Percentiles rank a stretch among this genome's conserved stretches.
Conservation (phyloP, 2,888 invertebrate species). For the Brassicogethes aeneus region DNA sequence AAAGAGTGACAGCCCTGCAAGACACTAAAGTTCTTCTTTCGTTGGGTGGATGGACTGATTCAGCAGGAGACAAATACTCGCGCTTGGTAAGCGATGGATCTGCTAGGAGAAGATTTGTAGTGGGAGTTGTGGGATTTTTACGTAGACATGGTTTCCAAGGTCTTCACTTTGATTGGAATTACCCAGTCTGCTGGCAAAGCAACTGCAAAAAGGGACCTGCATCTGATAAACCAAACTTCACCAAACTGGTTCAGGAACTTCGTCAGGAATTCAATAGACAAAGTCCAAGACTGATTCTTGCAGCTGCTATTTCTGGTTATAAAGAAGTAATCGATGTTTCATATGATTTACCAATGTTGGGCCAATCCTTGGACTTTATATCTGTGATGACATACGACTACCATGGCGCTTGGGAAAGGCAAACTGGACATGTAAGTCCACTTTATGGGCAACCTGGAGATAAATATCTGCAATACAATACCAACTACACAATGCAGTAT, state of each 20-base stretch:
- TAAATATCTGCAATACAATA: constrained; percentile 65
- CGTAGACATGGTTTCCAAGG: constrained; percentile 73
- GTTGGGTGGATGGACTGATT: constrained; percentile 94
- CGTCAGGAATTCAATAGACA: constrained; percentile 53
- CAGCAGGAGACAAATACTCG: constrained; percentile 79
- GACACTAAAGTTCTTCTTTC: constrained; percentile 65
- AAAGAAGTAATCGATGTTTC: constrained; percentile 82
- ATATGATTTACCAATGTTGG: constrained; percentile 67
- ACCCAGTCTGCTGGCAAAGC: constrained; percentile 89
- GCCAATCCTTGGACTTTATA: constrained; percentile 64
- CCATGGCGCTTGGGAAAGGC: constrained; percentile 80
- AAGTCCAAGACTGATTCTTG: constrained; percentile 60
- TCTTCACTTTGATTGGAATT: constrained; percentile 89
- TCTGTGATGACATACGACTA: constrained; percentile 85
- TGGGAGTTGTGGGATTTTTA: constrained; percentile 61
- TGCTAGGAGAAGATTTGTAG: constrained; percentile 60
- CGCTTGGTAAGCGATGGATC: constrained; percentile 60
- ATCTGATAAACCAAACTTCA: constrained; percentile 69
- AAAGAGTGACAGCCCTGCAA: constrained; percentile 61
- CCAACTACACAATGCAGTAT: constrained; percentile 73
- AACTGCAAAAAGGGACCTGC: constrained; percentile 74
- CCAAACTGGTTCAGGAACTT: constrained; percentile 65
- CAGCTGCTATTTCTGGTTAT: constrained; percentile 81
- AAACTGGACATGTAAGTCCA: constrained; percentile 76
- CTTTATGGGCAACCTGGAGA: constrained; percentile 58